Base-by-base conservation (phyloP, 2,113 vertebrate genomes). In the Pongo abelii region DNA sequence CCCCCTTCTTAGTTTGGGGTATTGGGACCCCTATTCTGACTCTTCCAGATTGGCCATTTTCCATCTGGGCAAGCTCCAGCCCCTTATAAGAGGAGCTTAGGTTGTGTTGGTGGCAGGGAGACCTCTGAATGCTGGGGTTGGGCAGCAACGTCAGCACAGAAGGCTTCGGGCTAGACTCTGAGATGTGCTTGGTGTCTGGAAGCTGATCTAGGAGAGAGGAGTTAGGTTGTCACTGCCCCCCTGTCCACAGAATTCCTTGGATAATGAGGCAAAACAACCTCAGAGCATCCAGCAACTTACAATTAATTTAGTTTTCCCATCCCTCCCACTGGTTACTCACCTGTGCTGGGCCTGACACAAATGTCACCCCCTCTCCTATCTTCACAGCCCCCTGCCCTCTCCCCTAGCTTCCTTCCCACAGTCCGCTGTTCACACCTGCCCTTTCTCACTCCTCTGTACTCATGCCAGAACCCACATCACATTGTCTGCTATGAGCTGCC, bases 111-210 rank as follows among this genome's bases (percentile, higher is more conserved):
- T 22, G 10, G 38, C 16, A 22, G 38, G n/a, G 6, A 6, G 2
- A 2, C 7, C 35, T n/a, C 52, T 12, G 11, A 18, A 2, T 23
- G 13, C 69, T 18, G n/a, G 13, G 35, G 35, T 1, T 52, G 16
- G 61, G 20, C 14, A 4, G 18, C 8, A 5, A 4, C 10, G 5
- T 27, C 32, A 27, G 1, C 2, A 0, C 2, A 0, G 2, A 43
- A 8, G 32, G 10, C n/a, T 16, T 18, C 32, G 4, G 57, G 10
- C 35, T n/a, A 5, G 59, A 20, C 6, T n/a, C 35, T 23, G 3
- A 48, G 25, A 5, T 32, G 25, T 0, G 0, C 5, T 43, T 72
- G 38, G 8, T 32, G 0, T 1, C 27, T 2, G 61, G 5, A 64
- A 64, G 61, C 61, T 64, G 61, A 27, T 2, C 4, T 0, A 30